These are phyloP conservation scores for Micromussa lordhowensis DNA, from an alignment of 92 coral and sea anemone genomes.

Conservation along the genomic window DNA sequence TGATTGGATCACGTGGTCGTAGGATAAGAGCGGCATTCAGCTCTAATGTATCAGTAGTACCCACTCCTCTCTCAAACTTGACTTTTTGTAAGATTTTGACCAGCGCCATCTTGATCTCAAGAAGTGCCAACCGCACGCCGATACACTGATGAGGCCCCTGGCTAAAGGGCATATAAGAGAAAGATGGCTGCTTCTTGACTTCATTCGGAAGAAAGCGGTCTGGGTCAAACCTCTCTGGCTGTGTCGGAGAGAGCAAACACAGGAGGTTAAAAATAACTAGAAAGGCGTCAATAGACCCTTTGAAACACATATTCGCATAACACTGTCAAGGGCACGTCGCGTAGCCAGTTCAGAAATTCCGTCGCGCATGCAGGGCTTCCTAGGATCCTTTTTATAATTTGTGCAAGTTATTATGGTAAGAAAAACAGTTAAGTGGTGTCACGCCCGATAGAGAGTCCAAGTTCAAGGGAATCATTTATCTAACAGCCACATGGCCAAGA, in stretches of 20 bases:
- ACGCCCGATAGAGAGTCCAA: no score
- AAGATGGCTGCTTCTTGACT: background rate
- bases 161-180: conserved; percentile 16
- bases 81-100: conserved; percentile 1
- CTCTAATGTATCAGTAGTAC: background rate
- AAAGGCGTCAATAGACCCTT: background rate
- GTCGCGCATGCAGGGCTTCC: no score
- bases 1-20: conserved; percentile 1
- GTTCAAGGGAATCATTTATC: no score
- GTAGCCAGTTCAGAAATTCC: no score
- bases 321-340: no score
- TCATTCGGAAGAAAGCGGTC: conserved; percentile 16
- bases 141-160: conserved; percentile 6
- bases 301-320: no score
- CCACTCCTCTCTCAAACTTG: conserved; percentile 25
- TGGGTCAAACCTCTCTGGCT: conserved; percentile 25
- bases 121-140: background rate
- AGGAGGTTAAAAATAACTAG: background rate
- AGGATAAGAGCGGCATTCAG: background rate
- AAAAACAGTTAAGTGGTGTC: no score
- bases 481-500: no score
- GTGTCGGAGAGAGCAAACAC: background rate
- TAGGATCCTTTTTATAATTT: no score
- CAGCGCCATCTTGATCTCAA: conserved; percentile 19
- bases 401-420: no score